Evolutionary conservation across 2,888 invertebrate species (phyloP), one percentile per base, ranked within the genome.

Genomic region (Cenopis cana): DNA sequence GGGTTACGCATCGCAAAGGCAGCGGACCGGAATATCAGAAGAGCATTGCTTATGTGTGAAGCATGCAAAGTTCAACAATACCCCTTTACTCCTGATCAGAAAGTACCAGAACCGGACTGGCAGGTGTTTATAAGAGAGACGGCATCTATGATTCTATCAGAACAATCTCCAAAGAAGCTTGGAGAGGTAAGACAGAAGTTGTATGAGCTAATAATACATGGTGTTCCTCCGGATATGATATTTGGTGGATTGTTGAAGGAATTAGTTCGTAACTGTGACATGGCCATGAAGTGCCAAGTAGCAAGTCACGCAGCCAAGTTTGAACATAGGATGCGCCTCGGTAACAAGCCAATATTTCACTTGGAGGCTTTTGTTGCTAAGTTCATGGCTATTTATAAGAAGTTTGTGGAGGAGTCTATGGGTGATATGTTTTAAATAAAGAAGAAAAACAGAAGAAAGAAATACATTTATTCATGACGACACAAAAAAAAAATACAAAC

Each of bases 321-420:
- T 89, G 99, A 99, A 86, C 98, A 99, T 85, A 95, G 98, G 77
- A 96, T 99, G 95, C 96, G 97, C 80, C 95, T 96, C 68, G 99
- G 99, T 18, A 97, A 97, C 79, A 99, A 99, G 89, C 95, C 97
- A 24, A 99, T 99, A 80, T 99, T 98, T 83, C 99, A 99, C 87
- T 93, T 99, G 66, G 99, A 99, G 90, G 99, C 99, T 2, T 99
- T 99, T 93, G 96, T 99, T 60, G 98, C 98, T 0, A 97, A 97
- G 79, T 99, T 99, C 86, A 99, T 99, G 99, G 95, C 96, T 46
- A 96, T 98, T 77, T 99, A 98, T 85, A 97, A 98, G 82, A 96
- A 96, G 79, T 98, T 97, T 85, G 94, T 98, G 85, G 97, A 97
- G 84, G 96, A 96, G 79, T 94, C 95, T 24, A 83, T 96, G 77